Conservation (phyloP, 2,113 vertebrate genomes). For the Leptosomus discolor region DNA sequence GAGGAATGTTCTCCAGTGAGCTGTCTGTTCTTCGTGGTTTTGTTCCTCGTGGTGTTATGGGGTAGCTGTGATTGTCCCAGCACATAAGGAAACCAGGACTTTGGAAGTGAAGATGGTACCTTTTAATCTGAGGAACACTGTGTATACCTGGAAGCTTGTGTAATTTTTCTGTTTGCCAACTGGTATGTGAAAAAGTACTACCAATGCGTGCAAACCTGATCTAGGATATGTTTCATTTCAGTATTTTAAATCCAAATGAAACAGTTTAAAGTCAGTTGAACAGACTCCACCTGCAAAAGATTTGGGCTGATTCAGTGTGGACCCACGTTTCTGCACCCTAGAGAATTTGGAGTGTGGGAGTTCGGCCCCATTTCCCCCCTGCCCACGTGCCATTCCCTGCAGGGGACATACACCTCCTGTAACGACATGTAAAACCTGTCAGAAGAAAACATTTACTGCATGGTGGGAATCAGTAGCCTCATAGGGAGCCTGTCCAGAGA, state of each 20-base stretch:
- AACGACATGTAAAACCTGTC: neutral
- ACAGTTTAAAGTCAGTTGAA: neutral
- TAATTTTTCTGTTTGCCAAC: neutral
- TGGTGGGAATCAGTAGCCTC: neutral
- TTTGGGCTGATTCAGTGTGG: neutral
- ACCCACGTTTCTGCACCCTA: neutral
- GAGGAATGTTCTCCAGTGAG: neutral
- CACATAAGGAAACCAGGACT: neutral
- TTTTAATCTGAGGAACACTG: neutral
- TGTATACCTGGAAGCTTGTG: neutral
- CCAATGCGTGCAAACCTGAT: neutral
- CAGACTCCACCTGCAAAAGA: neutral
- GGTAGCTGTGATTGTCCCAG: neutral
- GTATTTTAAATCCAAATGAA: neutral
- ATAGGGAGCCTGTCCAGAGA: neutral
- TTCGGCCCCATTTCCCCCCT: fast-evolving
- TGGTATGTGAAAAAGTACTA: neutral
- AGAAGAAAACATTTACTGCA: neutral
- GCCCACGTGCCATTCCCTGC: neutral
- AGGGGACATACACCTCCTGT: neutral
- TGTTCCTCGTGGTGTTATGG: neutral
- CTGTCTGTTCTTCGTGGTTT: neutral
- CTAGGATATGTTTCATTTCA: neutral
- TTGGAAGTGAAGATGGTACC: neutral
- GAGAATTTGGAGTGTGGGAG: neutral